Evolutionary conservation across 2,113 vertebrate species (phyloP).

Genomic region (Albula goreensis): DNA sequence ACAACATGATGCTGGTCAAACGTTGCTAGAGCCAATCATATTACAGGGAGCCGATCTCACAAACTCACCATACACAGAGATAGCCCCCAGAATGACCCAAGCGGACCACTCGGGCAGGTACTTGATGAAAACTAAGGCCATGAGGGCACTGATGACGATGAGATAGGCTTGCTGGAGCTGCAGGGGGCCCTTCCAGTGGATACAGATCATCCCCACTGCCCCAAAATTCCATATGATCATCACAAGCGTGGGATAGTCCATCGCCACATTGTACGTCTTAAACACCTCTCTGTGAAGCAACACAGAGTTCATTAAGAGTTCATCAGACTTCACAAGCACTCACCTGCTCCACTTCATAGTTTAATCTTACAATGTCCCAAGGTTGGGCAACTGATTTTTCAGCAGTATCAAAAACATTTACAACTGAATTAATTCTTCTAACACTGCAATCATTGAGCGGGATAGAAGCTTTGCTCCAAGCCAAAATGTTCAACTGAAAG

Average conservation of each 20-base stretch:
- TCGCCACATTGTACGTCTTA: constrained; percentile 92
- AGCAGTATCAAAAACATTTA: too few relatives aligned
- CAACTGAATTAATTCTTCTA: too few relatives aligned
- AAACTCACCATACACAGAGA: constrained; percentile 87
- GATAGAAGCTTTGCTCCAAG: background rate
- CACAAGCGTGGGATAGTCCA: constrained; percentile 89
- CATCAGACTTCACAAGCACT: background rate
- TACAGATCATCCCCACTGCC: constrained; percentile 94
- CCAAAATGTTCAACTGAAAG: background rate
- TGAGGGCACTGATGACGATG: constrained; percentile 96
- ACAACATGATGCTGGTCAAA: too few relatives aligned
- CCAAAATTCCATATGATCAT: constrained; percentile 97
- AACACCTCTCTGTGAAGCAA: constrained; percentile 81
- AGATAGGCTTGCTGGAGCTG: constrained; percentile 95
- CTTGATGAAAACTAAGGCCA: constrained; percentile 98
- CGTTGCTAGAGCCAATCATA: too few relatives aligned
- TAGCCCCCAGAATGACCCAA: constrained; percentile 95
- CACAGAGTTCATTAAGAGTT: background rate
- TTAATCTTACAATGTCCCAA: too few relatives aligned
- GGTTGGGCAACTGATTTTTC: too few relatives aligned
- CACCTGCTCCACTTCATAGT: background rate
- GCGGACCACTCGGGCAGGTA: constrained; percentile 96
- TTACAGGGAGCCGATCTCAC: too few relatives aligned
- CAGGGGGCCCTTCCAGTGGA: constrained; percentile 96
- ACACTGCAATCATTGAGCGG: too few relatives aligned